These are phyloP conservation scores for Dreissena polymorpha DNA, from an alignment of 1,140 invertebrate species.

Conservation along the genomic window DNA sequence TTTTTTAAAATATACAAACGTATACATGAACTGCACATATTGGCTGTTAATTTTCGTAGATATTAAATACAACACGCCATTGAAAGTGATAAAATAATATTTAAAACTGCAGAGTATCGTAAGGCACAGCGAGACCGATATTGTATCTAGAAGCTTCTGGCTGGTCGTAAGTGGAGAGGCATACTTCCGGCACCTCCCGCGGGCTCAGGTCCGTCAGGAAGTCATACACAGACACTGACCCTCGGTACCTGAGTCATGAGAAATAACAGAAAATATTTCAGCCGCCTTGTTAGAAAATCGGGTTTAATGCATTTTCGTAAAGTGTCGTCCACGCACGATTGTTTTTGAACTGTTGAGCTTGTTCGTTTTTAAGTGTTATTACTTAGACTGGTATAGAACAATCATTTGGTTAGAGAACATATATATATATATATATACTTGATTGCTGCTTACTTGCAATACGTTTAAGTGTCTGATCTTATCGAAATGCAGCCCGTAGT, in stretches of 20 bases:
- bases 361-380: too few relatives aligned
- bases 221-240: conserved; percentile 72
- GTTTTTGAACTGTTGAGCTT: too few relatives aligned
- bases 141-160: conserved; percentile 74
- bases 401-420: too few relatives aligned
- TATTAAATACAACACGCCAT: background rate
- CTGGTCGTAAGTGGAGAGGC: conserved; percentile 72
- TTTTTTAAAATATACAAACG: background rate
- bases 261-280: background rate
- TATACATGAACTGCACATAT: background rate
- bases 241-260: conserved; percentile 67
- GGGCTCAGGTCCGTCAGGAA: conserved; percentile 71
- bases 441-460: too few relatives aligned
- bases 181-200: conserved; percentile 73
- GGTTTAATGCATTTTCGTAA: too few relatives aligned
- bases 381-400: too few relatives aligned
- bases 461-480: too few relatives aligned
- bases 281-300: too few relatives aligned
- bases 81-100: background rate
- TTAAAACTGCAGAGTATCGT: conserved; percentile 62
- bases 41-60: background rate
- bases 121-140: conserved; percentile 70
- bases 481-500: too few relatives aligned
- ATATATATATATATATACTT: too few relatives aligned
- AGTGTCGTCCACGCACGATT: too few relatives aligned